Conservation (phyloP, 2,113 vertebrate species). For the Corvus cornix region DNA sequence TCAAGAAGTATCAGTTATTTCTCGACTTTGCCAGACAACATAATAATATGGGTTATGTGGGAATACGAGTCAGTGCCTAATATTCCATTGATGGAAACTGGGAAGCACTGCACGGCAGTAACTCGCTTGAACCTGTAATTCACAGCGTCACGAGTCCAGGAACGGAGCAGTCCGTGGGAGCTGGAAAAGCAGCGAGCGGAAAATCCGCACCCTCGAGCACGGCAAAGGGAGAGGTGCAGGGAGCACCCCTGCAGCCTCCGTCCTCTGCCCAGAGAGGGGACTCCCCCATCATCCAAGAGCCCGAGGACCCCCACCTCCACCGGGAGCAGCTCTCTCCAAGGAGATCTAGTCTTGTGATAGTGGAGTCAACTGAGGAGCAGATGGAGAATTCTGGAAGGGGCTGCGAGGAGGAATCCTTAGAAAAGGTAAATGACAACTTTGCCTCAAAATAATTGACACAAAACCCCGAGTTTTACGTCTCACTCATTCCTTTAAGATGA, state of each 20-base stretch:
- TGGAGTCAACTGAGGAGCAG: constrained; percentile 79
- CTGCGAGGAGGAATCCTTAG: constrained; percentile 79
- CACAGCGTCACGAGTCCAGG: constrained; percentile 57
- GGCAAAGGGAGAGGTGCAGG: constrained; percentile 62
- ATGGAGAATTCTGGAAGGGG: constrained; percentile 65
- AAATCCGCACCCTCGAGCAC: background rate
- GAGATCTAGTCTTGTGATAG: constrained; percentile 71
- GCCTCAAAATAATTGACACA: background rate
- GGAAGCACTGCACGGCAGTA: background rate
- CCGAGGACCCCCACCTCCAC: constrained; percentile 32
- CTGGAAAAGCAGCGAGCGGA: background rate
- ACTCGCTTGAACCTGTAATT: background rate
- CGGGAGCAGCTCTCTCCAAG: constrained; percentile 43
- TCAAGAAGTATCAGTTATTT: background rate
- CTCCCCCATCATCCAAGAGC: constrained; percentile 79
- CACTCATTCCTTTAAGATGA: fast-evolving
- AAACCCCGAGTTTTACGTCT: background rate
- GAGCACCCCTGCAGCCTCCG: background rate
- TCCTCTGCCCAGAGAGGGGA: constrained; percentile 66
- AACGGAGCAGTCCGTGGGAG: background rate
- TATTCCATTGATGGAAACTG: background rate
- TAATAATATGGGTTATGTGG: background rate
- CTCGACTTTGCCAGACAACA: background rate
- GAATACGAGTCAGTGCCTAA: background rate
- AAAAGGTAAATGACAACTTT: constrained; percentile 77